Base-by-base conservation (phyloP, 2,888 invertebrate genomes). In the Leptopilina myrica region DNA sequence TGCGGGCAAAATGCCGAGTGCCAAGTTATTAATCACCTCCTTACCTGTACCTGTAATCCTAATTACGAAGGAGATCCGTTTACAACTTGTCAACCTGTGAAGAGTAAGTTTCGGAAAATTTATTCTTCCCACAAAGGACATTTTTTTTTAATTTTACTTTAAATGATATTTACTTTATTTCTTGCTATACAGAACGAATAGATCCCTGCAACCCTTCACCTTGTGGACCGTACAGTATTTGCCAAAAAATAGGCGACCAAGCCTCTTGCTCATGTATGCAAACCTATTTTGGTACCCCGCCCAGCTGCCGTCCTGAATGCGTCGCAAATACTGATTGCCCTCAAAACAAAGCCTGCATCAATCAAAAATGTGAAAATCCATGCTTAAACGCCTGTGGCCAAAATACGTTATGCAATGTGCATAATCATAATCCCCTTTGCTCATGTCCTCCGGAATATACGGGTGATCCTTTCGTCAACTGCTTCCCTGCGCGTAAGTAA, bases 1-100 rank as follows among this genome's bases (percentile, higher is more conserved):
- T 97, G 97, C 89, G 97, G 96, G 14, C 91, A 93, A 77, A 95
- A 95, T 88, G 95, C 97, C 2, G 93, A 95, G 80, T 97, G 97
- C 88, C 94, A 94, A 85, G 96, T 96, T 20, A 94, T 95, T 76
- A 96, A 96, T 88, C 97, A 94, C 84, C 92, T 93, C 65, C 94
- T 95, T 4, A 93, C 93, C 80, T 95, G 95, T 85, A 92, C 92
- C 84, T 95, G 95, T 86, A 91, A 92, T 43, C 86, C 91, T 12
- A 92, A 92, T 76, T 92, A 92, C 84, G 92, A 92, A 78, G 94
- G 94, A n/a, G 93, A 94, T 92, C 93, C 94, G 14, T 93, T 93
- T 85, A 90, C 88, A 15, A 89, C 92, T 53, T 95, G 83, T 76
- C 83, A 82, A 33, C 77, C 76, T 9, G 76, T 78, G 12, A 64